Evolutionary conservation across 92 coral and sea anemone genomes (phyloP), one percentile per base, ranked within the genome.

Genomic region (Plumapathes pennacea): DNA sequence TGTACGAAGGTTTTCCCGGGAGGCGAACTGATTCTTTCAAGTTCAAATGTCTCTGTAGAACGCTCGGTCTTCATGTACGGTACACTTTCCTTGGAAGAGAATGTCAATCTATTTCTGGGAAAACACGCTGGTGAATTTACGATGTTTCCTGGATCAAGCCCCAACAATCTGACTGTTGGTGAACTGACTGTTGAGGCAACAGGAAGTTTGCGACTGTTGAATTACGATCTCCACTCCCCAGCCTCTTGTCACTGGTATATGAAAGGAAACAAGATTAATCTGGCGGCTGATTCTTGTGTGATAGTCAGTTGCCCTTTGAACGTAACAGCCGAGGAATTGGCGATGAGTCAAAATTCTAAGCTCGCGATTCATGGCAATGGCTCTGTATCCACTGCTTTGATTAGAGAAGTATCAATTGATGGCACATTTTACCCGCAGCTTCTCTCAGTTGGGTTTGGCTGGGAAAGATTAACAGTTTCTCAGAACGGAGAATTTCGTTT

Each of bases 1-100:
- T 91, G 97, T 56, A 62, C 95, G 12, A 71, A 72, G 47, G 49
- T 88, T 25, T 91, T 75, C 75, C 69, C 60, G 14, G 76, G 82
- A 12, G 80, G 85, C 13, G 88, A 78, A 46, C 76, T 86, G 0
- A 25, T 77, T 20, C 54, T 86, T 18, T 43, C 75, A 5, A 52
- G 51, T 41, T 78, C 86, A 26, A 74, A 54, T 2, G 63, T 73
- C 29, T 40, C 37, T 11, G 10, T 91, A 4, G 82, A 91, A 18
- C 74, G 97, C 48, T 45, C 71, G 8, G 58, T 84, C 19, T 60
- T 76, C 14, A 54, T 91, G 1, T 69, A 75, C 25, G 97, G 97
- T 6, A 49, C 42, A n/a, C 70, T 91, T 7, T 69, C 84, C 25
- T 50, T 83, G 4, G 24, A 49, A 9, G 65, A 77, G 21, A 52